Evolutionary conservation across 2,888 invertebrate genomes (phyloP).

Genomic region (Lysandra bellargus): DNA sequence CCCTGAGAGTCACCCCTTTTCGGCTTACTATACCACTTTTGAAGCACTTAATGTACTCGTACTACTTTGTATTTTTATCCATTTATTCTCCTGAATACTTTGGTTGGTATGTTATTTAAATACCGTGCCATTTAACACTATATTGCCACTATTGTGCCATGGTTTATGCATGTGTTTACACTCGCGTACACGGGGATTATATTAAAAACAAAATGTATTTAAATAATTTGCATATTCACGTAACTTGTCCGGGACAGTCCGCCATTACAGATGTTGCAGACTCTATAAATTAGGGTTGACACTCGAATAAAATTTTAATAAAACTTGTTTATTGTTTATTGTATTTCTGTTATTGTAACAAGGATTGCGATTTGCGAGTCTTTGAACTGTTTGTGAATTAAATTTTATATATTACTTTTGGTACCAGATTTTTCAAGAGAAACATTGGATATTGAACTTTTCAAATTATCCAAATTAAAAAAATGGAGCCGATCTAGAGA

Average conservation of each 20-base stretch:
- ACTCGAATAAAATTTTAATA: neutral
- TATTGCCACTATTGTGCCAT: neutral
- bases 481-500: neutral
- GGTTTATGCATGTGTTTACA: constrained; percentile 37
- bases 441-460: neutral
- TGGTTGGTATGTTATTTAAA: neutral
- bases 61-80: neutral
- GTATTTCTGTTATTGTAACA: neutral
- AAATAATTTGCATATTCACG: constrained; percentile 53
- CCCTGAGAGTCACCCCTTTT: no score
- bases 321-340: constrained; percentile 17
- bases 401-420: no score
- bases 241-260: constrained; percentile 42
- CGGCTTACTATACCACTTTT: no score
- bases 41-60: neutral
- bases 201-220: constrained; percentile 45
- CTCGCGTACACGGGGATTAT: constrained; percentile 39
- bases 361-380: neutral
- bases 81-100: neutral
- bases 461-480: neutral
- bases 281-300: constrained; percentile 41
- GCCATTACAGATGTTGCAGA: constrained; percentile 54
- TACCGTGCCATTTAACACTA: constrained; percentile 36
- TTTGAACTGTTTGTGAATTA: neutral
- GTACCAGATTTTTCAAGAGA: no score